Base-by-base conservation (phyloP, 2,888 invertebrate species). In the Stenodema calcarata region DNA sequence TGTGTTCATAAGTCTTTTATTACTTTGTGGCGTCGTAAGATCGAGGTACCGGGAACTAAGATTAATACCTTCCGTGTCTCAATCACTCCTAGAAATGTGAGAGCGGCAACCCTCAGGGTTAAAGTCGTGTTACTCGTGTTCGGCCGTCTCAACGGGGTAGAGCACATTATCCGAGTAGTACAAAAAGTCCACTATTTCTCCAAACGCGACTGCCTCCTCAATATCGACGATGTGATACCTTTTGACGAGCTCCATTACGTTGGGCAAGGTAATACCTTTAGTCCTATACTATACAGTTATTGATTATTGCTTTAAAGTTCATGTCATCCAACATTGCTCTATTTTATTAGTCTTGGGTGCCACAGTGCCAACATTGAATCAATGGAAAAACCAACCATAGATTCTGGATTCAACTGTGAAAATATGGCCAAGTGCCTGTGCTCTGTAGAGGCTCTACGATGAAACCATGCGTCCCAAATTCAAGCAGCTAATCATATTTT, bases 1-100 rank as follows among this genome's bases (percentile, higher is more conserved):
- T 96, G 96, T 94, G 98, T 97, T 91, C 94, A 94, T 89, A 96
- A 95, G 91, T 97, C 95, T 90, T 93, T 94, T 90, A 93, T 97
- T 76, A 96, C 97, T 81, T 94, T 94, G 0, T 95, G 96, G 95
- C 94, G 95, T 83, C 95, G 95, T 0, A 95, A 95, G 0, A 94
- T 95, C 30, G 91, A 94, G 92, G 94, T 97, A 82, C 97, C 97
- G 0, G 97, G 97, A 90, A 94, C 95, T 89, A 95, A 96, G 0
- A 92, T 96, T 27, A 93, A 95, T 28, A 97, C 97, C 0, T 97
- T 98, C 0, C 93, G 98, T 83, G 92, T 98, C 44, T 94, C 96
- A 0, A 93, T 98, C 85, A 96, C 96, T 0, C 96, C 96, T 90
- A 95, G 95, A 90, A 94, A 94, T 90, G 14, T 93, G 94, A 0